Base-by-base conservation (phyloP, 2,888 invertebrate species). In the Lymantria monacha region DNA sequence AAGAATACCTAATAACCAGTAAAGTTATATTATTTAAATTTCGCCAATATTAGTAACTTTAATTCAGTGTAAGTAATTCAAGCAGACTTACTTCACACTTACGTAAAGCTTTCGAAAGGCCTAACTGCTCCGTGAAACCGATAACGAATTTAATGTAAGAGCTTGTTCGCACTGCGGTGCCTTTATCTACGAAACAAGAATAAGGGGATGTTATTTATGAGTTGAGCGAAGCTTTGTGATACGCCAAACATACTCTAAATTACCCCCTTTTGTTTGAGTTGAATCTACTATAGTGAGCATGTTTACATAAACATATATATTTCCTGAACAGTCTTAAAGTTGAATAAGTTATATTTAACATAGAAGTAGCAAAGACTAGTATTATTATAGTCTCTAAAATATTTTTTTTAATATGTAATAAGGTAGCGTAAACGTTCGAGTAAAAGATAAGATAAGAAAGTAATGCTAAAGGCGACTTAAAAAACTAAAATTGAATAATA, bases 131-230 rank as follows among this genome's bases (percentile, higher is more conserved):
- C 48, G 54, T 51, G 57, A 65, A 56, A 46, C 49, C 59, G 63
- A 64, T 66, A 59, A 59, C 46, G 53, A 38, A 66, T 59, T 53
- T 62, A 66, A 56, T 56, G 66, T 59, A 52, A 55, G 55, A 55
- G 46, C 46, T 57, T 53, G 59, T 68, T 59, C 60, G 44, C 53
- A 59, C 44, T 62, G 55, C 53, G 55, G 55, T 38, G 49, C 52
- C 53, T 59, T 64, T 66, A 66, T 57, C 61, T 59, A 44, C 41
- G 58, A 57, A 60, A 61, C 53, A 57, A 48, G 53, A 56, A 61
- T 64, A 63, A 55, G 65, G 62, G 66, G 64, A 59, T 56, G 74
- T 77, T 73, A 82, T 81, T 81, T 81, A 83, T 70, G 76, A 66
- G 65, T 58, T 56, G 47, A 61, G 57, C 57, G 57, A 59, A 65